Conservation (phyloP, 2,113 vertebrate genomes). For the rat (Rattus norvegicus) region DNA sequence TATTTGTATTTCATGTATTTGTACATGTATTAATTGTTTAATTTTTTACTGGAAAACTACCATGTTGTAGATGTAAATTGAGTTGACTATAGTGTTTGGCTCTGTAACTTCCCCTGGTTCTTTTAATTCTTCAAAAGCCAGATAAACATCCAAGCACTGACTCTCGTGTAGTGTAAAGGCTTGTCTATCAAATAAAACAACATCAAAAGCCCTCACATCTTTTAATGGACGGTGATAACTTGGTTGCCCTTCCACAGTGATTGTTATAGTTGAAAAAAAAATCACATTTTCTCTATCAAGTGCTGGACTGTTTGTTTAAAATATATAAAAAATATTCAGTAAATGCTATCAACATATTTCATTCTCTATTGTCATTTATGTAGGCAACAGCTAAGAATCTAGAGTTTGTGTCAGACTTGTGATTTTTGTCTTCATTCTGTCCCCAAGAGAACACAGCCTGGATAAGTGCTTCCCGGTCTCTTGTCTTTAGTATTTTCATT, state of each 20-base stretch:
- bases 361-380: neutral
- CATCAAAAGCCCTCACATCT: neutral
- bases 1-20: neutral
- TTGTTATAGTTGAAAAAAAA: conserved; percentile 9
- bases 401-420: neutral
- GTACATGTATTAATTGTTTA: neutral
- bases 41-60: neutral
- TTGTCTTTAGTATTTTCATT: neutral
- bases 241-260: neutral
- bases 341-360: neutral
- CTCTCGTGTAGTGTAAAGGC: neutral
- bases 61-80: neutral
- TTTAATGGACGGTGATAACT: neutral
- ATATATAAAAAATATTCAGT: neutral
- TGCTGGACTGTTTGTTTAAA: neutral
- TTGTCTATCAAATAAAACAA: neutral
- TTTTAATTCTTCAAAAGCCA: neutral
- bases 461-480: neutral
- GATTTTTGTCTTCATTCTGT: neutral
- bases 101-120: neutral
- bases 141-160: neutral
- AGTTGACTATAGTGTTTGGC: neutral
- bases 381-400: neutral
- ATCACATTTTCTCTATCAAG: neutral
- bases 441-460: neutral